Percentiles rank a stretch among this genome's conserved stretches.
These are phyloP conservation scores for Xanthorhoe designata DNA, from an alignment of 2,888 invertebrate species.

Conservation along the genomic window DNA sequence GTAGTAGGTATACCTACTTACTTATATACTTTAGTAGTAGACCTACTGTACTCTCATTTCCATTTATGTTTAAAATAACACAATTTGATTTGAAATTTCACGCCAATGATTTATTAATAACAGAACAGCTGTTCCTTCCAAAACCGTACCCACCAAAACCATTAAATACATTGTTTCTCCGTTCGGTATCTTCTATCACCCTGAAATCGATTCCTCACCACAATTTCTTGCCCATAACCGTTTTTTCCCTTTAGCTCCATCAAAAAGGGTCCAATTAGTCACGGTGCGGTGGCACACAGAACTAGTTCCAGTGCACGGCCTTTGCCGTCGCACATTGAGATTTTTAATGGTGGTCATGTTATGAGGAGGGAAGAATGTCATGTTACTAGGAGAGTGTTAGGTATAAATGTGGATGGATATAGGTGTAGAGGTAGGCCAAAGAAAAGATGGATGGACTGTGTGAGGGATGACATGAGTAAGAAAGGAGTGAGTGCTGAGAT, in stretches of 20 bases:
- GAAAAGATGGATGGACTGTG: no score
- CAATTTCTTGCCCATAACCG: constrained; percentile 47
- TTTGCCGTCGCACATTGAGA: constrained; percentile 40
- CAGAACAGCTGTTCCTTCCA: constrained; percentile 28
- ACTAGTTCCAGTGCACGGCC: constrained; percentile 34
- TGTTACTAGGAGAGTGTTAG: no score
- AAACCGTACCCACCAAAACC: constrained; percentile 17
- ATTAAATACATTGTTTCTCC: constrained; percentile 34
- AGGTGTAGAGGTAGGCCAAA: no score
- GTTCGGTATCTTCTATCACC: constrained; percentile 27
- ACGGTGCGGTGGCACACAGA: constrained; percentile 62
- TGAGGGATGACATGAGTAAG: no score
- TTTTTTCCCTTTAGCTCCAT: constrained; percentile 67
- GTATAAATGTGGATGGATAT: no score
- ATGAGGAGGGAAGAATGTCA: no score
- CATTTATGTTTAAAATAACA: not conserved
- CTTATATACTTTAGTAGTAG: no score
- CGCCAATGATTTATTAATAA: constrained; percentile 11
- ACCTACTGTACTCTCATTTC: no score
- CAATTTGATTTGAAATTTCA: constrained; percentile 7
- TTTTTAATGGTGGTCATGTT: no score
- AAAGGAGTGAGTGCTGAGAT: no score
- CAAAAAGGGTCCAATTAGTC: constrained; percentile 78
- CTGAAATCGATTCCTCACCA: constrained; percentile 39
- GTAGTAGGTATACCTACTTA: not conserved